Percentiles rank a stretch among this genome's conserved stretches.
phyloP scores from a whole-genome alignment of 2,113 vertebrate species.

The Balaeniceps rex region DNA sequence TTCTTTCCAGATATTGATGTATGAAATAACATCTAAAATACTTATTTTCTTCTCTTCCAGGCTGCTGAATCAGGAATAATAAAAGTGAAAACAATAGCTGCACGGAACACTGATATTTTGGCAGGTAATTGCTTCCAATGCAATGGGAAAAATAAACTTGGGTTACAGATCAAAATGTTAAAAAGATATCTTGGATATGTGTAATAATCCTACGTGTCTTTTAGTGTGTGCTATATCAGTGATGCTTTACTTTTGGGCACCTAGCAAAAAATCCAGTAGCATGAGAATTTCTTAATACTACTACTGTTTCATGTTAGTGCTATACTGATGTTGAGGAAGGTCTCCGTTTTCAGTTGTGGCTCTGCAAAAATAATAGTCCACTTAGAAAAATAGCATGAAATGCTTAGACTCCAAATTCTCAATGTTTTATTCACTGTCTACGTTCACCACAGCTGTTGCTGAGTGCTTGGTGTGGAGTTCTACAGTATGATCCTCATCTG shows the following conservation, averaged over 20 bases:
- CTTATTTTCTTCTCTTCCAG: slow-evolving; percentile 73
- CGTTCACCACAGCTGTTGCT: not conserved
- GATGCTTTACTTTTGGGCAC: not conserved
- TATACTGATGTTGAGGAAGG: not conserved
- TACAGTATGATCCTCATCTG: not conserved
- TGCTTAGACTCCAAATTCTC: not conserved
- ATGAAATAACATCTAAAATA: slow-evolving; percentile 12
- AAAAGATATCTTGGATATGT: not conserved
- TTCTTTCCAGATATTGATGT: not conserved
- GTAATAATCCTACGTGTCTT: not conserved
- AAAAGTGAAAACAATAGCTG: slow-evolving; percentile 98
- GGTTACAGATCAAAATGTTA: not conserved
- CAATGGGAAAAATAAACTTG: not conserved
- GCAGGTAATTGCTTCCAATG: slow-evolving; percentile 82
- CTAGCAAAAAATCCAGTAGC: not conserved
- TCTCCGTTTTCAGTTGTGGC: not conserved
- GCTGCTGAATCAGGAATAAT: slow-evolving; percentile 99
- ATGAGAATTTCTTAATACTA: not conserved
- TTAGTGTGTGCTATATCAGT: not conserved
- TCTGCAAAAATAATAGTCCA: not conserved
- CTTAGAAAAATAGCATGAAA: not conserved
- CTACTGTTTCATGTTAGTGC: slow-evolving; percentile 1
- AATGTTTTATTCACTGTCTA: not conserved
- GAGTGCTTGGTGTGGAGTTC: not conserved
- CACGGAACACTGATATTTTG: slow-evolving; percentile 90